These are phyloP conservation scores for Sipha maydis DNA, from an alignment of 2,888 invertebrate species.

Conservation along the genomic window DNA sequence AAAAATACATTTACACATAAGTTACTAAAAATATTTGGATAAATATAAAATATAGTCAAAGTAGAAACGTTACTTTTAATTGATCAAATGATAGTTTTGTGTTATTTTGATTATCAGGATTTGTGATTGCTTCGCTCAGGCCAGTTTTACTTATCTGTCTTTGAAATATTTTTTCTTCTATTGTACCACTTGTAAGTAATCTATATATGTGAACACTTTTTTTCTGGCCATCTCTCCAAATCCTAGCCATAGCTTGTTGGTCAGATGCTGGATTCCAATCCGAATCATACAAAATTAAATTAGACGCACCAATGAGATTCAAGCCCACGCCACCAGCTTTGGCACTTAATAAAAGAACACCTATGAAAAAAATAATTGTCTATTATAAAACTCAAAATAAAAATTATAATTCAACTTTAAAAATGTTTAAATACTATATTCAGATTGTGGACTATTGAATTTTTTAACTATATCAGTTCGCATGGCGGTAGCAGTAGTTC, in stretches of 20 bases:
- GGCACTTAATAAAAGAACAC: constrained; percentile 75
- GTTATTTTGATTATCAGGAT: constrained; percentile 68
- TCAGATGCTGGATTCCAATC: constrained; percentile 83
- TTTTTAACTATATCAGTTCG: constrained; percentile 72
- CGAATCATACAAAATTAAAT: constrained; percentile 76
- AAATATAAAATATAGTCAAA: neutral
- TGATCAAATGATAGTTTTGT: constrained; percentile 72
- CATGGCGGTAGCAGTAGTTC: constrained; percentile 71
- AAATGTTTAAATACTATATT: constrained; percentile 67
- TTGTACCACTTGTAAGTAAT: constrained; percentile 70
- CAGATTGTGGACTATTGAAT: constrained; percentile 71
- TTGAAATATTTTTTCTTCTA: constrained; percentile 80
- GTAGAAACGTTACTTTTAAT: constrained; percentile 68
- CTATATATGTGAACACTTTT: constrained; percentile 75
- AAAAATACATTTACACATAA: too few relatives aligned
- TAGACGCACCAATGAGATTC: constrained; percentile 77
- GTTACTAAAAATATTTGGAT: neutral
- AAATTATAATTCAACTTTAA: constrained; percentile 7
- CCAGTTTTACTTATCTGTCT: constrained; percentile 76
- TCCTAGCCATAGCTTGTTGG: constrained; percentile 72
- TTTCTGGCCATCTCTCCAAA: constrained; percentile 78
- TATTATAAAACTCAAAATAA: neutral
- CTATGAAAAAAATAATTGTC: constrained; percentile 65
- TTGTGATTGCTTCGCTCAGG: constrained; percentile 74
- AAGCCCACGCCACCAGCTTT: constrained; percentile 79